Evolutionary conservation across 30 jellyfish, hydroid and myxozoan species (phyloP), one percentile per base, ranked within the genome.

Genomic region (Hydra vulgaris): DNA sequence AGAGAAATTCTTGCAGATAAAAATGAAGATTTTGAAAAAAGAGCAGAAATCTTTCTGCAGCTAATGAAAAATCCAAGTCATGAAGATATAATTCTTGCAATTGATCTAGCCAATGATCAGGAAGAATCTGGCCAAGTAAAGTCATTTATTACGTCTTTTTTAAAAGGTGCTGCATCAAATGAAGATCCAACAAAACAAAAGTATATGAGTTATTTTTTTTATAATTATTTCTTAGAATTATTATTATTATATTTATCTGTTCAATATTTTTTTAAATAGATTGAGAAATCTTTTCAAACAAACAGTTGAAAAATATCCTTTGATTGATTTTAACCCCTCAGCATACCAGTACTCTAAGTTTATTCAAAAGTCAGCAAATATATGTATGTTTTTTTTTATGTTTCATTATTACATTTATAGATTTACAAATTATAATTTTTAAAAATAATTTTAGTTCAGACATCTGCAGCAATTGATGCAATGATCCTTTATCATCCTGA

Each of bases 401-500:
- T 68, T 68, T n/a, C n/a, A n/a, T n/a, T n/a, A n/a, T n/a, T n/a
- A n/a, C n/a, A n/a, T n/a, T n/a, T n/a, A n/a, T n/a, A n/a, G n/a
- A n/a, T n/a, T n/a, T n/a, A n/a, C n/a, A n/a, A n/a, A n/a, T n/a
- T n/a, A n/a, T n/a, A n/a, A 3, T 40, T 40, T 40, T 40, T 40
- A 40, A 40, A 40, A 40, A n/a, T n/a, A n/a, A n/a, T 71, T 73
- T 73, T 67, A 22, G 94, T 80, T 24, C 87, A 88, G 7, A 71
- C 82, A 54, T 96, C 96, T 81, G 96, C 94, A 25, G 83, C 95
- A n/a, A 79, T 76, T 8, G 80, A 82, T 23, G 95, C 95, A 18
- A 66, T 79, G 73, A 73, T 86, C 73, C 81, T 92, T 53, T 92
- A 85, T 71, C 98, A 92, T 71, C 96, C 98, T 0, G 98, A 92